phyloP scores from a whole-genome alignment of 2,797 vertebrate genomes.

The Steatocranus sp. region DNA sequence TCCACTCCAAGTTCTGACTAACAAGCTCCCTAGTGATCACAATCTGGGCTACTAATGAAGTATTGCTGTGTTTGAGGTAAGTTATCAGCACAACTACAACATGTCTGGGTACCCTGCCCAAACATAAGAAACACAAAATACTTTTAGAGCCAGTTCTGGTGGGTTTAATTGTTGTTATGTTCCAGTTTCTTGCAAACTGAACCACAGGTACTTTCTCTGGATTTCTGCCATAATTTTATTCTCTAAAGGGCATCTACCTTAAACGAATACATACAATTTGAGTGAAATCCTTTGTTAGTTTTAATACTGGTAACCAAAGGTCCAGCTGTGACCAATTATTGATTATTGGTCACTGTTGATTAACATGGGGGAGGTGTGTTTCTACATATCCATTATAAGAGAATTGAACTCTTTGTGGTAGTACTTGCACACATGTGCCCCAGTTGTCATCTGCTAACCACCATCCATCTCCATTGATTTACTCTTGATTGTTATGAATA shows the following conservation, averaged over 20 bases:
- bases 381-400: neutral
- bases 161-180: rapidly evolving
- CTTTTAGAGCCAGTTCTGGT: neutral
- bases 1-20: conserved; percentile 15
- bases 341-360: neutral
- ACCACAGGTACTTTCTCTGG: neutral
- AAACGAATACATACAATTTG: neutral
- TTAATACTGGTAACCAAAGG: neutral
- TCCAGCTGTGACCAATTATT: neutral
- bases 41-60: neutral
- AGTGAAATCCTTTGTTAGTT: neutral
- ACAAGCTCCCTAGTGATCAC: conserved; percentile 29
- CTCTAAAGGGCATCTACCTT: neutral
- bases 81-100: neutral
- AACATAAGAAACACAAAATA: neutral
- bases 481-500: conserved; percentile 11
- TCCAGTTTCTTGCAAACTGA: neutral
- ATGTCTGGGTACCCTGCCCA: neutral
- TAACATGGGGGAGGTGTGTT: neutral
- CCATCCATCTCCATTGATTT: conserved; percentile 52
- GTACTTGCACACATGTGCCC: neutral
- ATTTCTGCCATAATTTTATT: neutral
- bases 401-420: neutral
- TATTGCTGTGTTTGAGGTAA: neutral
- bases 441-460: conserved; percentile 46